Evolutionary conservation across 2,888 invertebrate species (phyloP), one percentile per base, ranked within the genome.

Genomic region (Epinotia brunnichana): DNA sequence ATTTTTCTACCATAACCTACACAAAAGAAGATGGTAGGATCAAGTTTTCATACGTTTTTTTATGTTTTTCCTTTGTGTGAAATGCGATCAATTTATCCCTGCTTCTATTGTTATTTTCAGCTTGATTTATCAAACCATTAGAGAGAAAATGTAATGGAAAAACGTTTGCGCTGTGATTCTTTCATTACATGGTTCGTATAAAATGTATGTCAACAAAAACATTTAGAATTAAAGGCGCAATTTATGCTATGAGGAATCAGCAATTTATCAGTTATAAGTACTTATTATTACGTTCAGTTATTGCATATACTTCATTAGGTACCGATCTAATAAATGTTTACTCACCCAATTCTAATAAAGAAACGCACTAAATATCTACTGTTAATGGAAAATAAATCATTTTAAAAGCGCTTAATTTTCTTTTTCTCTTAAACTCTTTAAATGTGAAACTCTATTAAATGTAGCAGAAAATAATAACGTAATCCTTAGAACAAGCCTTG

Each of bases 391-490:
- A 51, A 17, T 51, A 13, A 0, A 51, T 5, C 17, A 51, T n/a
- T n/a, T 35, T 57, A 4, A 56, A n/a, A 4, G 35, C 15, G 24
- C 10, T 1, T 44, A 17, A 10, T 29, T 35, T 53, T 13, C 10
- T 54, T 24, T 15, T 29, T 48, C 24, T 10, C 15, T 15, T 5
- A 68, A 35, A 59, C 17, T 24, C 13, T 15, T 41, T 57, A 48
- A 44, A 48, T n/a, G 3, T 15, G 7, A 48, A n/a, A 5, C n/a
- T 24, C 11, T 24, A n/a, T 67, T 66, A 56, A 56, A 44, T 67
- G 29, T 29, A 29, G 29, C 4, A 48, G 48, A 59, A 59, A 44
- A 44, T 24, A 57, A 29, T 24, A 41, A 13, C 3, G 0, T 56
- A 19, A 21, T 21, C 11, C 15, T n/a, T 24, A 44, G n/a, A n/a